Conservation (phyloP, 2,888 invertebrate species). For the Acrobasis consociella region DNA sequence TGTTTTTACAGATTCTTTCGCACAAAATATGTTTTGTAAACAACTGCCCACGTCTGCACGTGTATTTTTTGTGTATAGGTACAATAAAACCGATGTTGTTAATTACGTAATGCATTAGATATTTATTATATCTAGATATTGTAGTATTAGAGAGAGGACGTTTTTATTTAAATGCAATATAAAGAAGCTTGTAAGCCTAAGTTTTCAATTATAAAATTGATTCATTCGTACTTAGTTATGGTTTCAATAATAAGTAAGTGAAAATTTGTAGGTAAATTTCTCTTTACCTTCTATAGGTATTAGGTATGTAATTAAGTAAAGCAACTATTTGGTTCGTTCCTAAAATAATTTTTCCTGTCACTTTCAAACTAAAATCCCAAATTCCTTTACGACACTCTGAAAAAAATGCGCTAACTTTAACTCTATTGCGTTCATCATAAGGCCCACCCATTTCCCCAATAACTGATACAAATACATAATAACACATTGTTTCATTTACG, state of each 20-base stretch:
- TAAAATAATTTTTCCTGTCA: too few species aligned
- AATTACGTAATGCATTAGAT: neutral
- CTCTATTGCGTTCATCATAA: neutral
- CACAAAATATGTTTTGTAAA: conserved; percentile 7
- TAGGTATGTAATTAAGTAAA: too few species aligned
- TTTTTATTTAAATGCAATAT: too few species aligned
- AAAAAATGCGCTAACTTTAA: neutral
- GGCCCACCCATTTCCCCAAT: neutral
- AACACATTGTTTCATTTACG: conserved; percentile 77
- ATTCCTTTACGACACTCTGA: neutral
- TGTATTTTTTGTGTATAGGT: neutral
- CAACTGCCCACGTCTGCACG: neutral
- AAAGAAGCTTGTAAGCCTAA: too few species aligned
- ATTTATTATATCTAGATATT: too few species aligned
- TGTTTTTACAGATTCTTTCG: conserved; percentile 47
- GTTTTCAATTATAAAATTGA: too few species aligned
- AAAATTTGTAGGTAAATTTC: too few species aligned
- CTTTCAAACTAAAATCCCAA: neutral
- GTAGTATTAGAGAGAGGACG: too few species aligned
- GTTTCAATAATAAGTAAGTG: too few species aligned
- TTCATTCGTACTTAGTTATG: too few species aligned
- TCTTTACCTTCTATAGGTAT: too few species aligned
- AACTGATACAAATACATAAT: conserved; percentile 63
- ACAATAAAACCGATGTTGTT: neutral
- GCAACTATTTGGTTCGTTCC: too few species aligned